phyloP scores from a whole-genome alignment of 2,113 vertebrate genomes.

The Taurulus bubalis region DNA sequence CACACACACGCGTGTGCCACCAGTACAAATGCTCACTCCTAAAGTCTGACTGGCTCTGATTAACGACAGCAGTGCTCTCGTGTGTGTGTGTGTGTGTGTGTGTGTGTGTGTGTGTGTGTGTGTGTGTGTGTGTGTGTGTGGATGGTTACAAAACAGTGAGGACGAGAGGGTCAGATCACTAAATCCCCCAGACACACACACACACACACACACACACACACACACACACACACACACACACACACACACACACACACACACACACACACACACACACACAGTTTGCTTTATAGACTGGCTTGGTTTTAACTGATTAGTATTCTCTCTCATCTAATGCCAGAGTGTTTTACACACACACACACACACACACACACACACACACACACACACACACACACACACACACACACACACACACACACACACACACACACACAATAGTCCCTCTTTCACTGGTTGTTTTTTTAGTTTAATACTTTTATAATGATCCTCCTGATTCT shows the following conservation, averaged over 20 bases:
- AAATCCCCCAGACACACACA: slow-evolving; percentile 28
- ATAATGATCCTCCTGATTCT: too few species aligned
- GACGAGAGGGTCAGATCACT: slow-evolving; percentile 37
- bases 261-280: neutral
- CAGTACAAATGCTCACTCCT: slow-evolving; percentile 37
- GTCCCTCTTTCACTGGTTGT: neutral
- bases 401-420: too few species aligned
- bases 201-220: too few species aligned
- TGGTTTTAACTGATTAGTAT: slow-evolving; percentile 19
- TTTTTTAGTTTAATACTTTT: neutral
- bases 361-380: too few species aligned
- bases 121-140: slow-evolving; percentile 2
- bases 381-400: too few species aligned
- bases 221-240: too few species aligned
- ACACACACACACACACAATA: too few species aligned
- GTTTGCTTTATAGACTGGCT: slow-evolving; percentile 21
- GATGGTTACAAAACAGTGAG: slow-evolving; percentile 27
- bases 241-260: slow-evolving; percentile 10
- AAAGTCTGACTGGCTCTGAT: slow-evolving; percentile 50
- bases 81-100: slow-evolving; percentile 32
- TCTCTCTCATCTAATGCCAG: slow-evolving; percentile 12
- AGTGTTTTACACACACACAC: too few species aligned
- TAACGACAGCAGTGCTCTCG: slow-evolving; percentile 30
- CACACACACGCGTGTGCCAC: neutral
- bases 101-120: neutral